Evolutionary conservation across 2,113 vertebrate species (phyloP).

Genomic region (Cyanoliseus patagonus): DNA sequence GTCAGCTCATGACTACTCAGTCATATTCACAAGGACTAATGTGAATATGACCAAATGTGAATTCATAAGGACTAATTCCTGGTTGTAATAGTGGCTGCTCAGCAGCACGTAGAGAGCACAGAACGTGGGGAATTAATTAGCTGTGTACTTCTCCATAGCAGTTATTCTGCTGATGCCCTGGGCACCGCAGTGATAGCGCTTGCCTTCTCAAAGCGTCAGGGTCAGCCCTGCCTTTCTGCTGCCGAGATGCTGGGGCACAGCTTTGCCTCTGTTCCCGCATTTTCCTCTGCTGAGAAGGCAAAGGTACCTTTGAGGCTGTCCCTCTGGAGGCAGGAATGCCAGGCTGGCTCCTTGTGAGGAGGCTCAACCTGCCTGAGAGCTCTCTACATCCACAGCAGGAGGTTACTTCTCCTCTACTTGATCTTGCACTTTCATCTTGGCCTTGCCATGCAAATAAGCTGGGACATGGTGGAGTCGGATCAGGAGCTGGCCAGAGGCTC

Average conservation of each 20-base stretch:
- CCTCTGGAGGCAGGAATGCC: not conserved
- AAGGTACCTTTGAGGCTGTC: not conserved
- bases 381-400: not conserved
- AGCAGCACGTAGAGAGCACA: not conserved
- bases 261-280: not conserved
- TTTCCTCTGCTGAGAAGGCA: not conserved
- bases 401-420: not conserved
- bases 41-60: not conserved
- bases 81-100: not conserved
- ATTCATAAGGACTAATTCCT: not conserved
- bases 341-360: not conserved
- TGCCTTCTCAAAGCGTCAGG: not conserved
- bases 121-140: conserved; percentile 44
- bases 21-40: not conserved
- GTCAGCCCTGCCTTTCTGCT: conserved; percentile 37
- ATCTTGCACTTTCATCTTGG: conserved; percentile 13
- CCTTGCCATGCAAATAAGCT: not conserved
- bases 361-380: not conserved
- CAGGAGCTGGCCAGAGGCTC: conserved; percentile 19
- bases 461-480: not conserved
- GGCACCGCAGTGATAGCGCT: not conserved
- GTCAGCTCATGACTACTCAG: not conserved
- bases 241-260: not conserved
- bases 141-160: not conserved
- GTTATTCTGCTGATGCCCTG: not conserved